Evolutionary conservation across 2,888 invertebrate genomes (phyloP), one percentile per base, ranked within the genome.

Genomic region (Tenthredo amoena): DNA sequence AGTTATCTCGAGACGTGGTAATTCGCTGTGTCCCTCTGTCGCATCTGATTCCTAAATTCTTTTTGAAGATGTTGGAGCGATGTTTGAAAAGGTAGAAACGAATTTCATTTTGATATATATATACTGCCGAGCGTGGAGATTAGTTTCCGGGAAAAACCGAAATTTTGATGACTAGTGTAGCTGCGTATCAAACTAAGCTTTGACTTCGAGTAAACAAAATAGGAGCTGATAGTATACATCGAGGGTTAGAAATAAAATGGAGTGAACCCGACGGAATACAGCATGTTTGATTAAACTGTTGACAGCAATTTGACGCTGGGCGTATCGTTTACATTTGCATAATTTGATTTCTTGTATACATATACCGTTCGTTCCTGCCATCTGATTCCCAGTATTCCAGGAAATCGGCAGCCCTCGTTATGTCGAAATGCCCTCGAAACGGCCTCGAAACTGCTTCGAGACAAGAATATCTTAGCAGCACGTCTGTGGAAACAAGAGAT

Each of bases 321-420:
- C 34, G 31, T 77, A 47, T 77, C 77, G 26, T 55, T 77, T 18
- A 77, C 77, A 77, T 77, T 55, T 77, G 55, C 77, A 77, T 77
- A 77, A 77, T 77, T 77, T 77, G 77, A 55, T 77, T 31, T 34
- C 55, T 77, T 26, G 77, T 50, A 55, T 77, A 77, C 77, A 47
- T 55, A 55, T 77, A 77, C 26, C 77, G 77, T 77, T 43, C 77
- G 77, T 55, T 43, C 26, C 34, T 50, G 10, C 55, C 50, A 50
- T 77, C 77, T 77, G 77, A 77, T 77, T 55, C 34, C 18, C 40
- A 1, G 77, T 31, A 77, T 34, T 77, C 47, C 18, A 55, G 77
- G 77, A 77, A 77, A 77, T 77, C 77, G 77, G 77, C 55, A 55
- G 77, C 77, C 77, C 77, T 77, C 77, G 77, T 77, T 77, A 77